A percentile compares a stretch with the other conserved stretches of the same genome.
Conservation (phyloP, 2,888 invertebrate species). For the Caenorhabditis angaria region DNA sequence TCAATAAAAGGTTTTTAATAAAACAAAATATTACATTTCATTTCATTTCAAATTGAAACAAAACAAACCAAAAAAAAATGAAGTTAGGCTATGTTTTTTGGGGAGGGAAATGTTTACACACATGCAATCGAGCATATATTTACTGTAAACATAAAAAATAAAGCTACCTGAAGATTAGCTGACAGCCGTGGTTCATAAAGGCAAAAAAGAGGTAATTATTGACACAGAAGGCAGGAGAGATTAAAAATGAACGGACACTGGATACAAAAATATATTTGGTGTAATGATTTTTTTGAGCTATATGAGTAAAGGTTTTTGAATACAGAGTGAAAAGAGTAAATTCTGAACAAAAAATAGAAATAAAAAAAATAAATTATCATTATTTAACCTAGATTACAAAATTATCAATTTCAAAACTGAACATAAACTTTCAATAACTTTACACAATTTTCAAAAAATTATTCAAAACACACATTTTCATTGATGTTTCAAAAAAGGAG, state of each 20-base stretch:
- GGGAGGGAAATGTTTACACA: background rate
- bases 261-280: background rate
- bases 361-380: too few species aligned
- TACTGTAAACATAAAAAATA: background rate
- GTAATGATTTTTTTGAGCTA: background rate
- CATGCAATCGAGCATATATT: conserved; percentile 2
- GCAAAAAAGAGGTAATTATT: background rate
- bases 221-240: background rate
- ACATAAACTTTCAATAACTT: too few species aligned
- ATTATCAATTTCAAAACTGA: too few species aligned
- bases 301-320: too few species aligned
- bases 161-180: conserved; percentile 1
- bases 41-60: background rate
- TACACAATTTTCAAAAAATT: too few species aligned
- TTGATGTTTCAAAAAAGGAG: background rate
- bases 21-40: background rate
- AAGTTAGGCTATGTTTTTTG: background rate
- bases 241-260: background rate
- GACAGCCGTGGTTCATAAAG: background rate
- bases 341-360: too few species aligned
- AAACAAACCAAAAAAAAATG: background rate
- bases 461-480: background rate
- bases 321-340: too few species aligned
- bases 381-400: too few species aligned
- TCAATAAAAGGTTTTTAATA: background rate